These are phyloP conservation scores for Sebastes flavidus DNA, from an alignment of 2,797 vertebrate species.

Conservation along the genomic window DNA sequence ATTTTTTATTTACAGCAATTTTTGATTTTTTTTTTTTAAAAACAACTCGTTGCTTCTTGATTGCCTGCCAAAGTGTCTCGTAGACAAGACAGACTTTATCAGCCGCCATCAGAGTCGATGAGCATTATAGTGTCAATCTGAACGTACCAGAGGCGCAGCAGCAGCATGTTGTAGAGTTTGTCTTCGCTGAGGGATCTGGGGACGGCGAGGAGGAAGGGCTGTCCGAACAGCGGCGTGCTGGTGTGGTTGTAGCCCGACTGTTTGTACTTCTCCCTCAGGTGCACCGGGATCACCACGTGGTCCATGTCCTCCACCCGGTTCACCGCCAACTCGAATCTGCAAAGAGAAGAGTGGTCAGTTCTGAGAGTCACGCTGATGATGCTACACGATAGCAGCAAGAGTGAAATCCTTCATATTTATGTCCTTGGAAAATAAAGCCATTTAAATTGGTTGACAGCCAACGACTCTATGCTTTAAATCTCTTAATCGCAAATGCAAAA, in stretches of 20 bases:
- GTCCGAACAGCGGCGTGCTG: constrained; percentile 93
- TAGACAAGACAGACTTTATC: background rate
- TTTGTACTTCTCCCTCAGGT: constrained; percentile 95
- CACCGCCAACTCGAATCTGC: constrained; percentile 93
- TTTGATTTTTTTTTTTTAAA: background rate
- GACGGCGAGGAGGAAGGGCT: constrained; percentile 96
- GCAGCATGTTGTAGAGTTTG: constrained; percentile 96
- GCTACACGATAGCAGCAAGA: background rate
- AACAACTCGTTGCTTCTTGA: background rate
- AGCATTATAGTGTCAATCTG: background rate
- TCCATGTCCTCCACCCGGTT: constrained; percentile 93
- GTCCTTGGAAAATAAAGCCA: background rate
- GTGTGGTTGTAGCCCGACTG: constrained; percentile 96
- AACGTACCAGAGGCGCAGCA: constrained; percentile 92
- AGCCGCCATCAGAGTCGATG: background rate
- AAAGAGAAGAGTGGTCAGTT: background rate
- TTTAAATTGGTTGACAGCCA: background rate
- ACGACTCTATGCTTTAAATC: background rate
- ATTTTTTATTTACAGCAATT: background rate
- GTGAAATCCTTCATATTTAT: background rate
- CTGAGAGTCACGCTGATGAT: background rate
- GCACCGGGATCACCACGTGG: constrained; percentile 95
- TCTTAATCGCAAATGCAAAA: background rate
- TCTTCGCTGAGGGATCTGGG: constrained; percentile 95
- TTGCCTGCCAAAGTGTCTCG: background rate